A percentile compares a stretch with the other conserved stretches of the same genome.
phyloP scores from a whole-genome alignment of 2,113 vertebrate species.

The Numenius arquata region DNA sequence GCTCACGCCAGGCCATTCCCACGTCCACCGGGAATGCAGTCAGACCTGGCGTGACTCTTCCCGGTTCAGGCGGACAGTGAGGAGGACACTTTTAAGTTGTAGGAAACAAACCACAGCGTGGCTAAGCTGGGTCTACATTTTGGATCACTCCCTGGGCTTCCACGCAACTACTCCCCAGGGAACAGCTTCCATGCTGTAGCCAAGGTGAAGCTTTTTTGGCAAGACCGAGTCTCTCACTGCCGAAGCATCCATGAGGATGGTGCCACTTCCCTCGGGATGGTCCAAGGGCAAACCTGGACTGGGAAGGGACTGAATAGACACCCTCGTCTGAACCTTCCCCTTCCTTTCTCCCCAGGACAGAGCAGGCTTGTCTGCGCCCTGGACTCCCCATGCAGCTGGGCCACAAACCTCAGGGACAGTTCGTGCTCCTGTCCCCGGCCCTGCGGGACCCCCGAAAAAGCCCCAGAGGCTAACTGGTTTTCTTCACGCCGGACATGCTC shows the following conservation, averaged over 20 bases:
- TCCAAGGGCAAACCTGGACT: background rate
- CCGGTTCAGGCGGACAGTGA: background rate
- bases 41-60: background rate
- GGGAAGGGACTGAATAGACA: background rate
- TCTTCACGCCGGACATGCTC: constrained; percentile 48
- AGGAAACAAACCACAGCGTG: fast-evolving
- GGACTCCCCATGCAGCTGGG: background rate
- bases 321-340: background rate
- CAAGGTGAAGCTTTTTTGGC: background rate
- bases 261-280: background rate
- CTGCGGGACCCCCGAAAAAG: fast-evolving
- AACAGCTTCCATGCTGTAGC: background rate
- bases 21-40: background rate
- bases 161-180: background rate
- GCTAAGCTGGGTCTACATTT: background rate
- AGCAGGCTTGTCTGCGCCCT: background rate
- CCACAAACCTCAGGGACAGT: background rate
- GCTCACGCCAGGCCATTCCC: background rate
- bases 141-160: background rate
- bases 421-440: background rate
- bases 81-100: background rate
- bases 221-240: background rate
- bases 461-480: constrained; percentile 46
- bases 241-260: background rate
- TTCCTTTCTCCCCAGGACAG: background rate